A percentile compares a stretch with the other conserved stretches of the same genome.
Evolutionary conservation across 2,888 invertebrate species (phyloP).

Genomic region (Patella pellucida): DNA sequence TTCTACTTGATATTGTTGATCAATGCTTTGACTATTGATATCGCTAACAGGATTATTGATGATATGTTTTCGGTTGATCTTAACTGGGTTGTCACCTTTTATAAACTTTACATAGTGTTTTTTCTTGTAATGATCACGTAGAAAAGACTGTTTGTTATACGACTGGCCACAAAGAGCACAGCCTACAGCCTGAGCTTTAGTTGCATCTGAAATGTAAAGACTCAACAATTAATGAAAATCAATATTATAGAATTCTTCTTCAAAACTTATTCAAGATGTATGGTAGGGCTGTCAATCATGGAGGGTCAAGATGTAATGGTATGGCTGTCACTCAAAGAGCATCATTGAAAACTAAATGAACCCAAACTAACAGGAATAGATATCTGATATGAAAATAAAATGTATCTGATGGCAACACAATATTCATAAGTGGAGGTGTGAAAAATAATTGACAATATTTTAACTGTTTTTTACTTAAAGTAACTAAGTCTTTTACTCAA

Average conservation of each 20-base stretch:
- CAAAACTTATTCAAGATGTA: background rate
- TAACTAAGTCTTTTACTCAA: too few species aligned
- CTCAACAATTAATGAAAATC: background rate
- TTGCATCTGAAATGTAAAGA: conserved; percentile 40
- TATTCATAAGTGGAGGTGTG: too few species aligned
- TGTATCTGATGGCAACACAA: too few species aligned
- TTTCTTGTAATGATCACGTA: conserved; percentile 45
- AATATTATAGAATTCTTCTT: background rate
- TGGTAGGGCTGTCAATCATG: background rate
- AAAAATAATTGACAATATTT: too few species aligned
- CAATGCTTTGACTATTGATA: background rate
- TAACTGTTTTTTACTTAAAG: too few species aligned
- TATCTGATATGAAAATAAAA: too few species aligned
- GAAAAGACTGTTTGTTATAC: conserved; percentile 43
- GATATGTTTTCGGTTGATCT: background rate
- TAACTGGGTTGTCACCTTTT: background rate
- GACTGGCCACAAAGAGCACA: conserved; percentile 49
- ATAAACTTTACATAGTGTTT: conserved; percentile 42
- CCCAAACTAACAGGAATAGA: too few species aligned
- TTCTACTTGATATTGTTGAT: background rate
- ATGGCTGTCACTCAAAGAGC: too few species aligned
- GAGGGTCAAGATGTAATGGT: background rate
- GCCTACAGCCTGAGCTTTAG: conserved; percentile 33
- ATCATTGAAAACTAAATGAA: too few species aligned
- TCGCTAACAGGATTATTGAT: conserved; percentile 16